These are phyloP conservation scores for Podarcis lilfordi DNA, from an alignment of 2,797 vertebrate genomes.

Conservation along the genomic window DNA sequence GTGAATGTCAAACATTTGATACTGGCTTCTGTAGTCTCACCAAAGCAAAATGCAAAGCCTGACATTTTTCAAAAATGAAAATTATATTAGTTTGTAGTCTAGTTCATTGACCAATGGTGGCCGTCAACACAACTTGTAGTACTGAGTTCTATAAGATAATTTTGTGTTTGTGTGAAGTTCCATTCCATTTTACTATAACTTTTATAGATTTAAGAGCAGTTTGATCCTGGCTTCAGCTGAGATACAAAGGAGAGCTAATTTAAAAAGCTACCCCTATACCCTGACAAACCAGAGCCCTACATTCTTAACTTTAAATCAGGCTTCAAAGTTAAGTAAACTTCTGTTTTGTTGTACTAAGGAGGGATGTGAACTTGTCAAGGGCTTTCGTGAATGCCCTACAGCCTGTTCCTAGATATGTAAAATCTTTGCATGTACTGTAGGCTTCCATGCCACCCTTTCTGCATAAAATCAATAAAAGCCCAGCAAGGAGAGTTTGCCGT, in stretches of 20 bases:
- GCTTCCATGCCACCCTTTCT: background rate
- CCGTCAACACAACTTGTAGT: background rate
- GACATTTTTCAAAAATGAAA: accelerated
- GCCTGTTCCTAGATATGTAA: background rate
- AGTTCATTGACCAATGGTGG: background rate
- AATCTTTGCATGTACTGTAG: background rate
- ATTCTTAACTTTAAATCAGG: conserved; percentile 12
- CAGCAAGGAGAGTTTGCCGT: accelerated
- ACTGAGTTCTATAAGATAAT: background rate
- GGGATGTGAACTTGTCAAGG: background rate
- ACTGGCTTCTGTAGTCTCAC: background rate
- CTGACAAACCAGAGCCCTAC: background rate
- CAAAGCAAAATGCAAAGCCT: background rate
- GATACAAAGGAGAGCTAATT: background rate
- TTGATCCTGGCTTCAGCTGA: background rate
- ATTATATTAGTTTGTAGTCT: background rate
- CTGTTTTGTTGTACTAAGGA: conserved; percentile 14
- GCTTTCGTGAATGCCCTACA: conserved; percentile 10
- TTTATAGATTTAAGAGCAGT: background rate
- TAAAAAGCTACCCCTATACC: background rate
- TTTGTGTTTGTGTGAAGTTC: background rate
- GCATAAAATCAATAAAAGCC: background rate
- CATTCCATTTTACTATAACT: background rate
- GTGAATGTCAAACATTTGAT: background rate
- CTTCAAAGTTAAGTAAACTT: background rate